Percentiles rank a stretch among this genome's conserved stretches.
These are phyloP conservation scores for Scaptomyza reducta DNA, from an alignment of 2,888 invertebrate genomes.

Conservation along the genomic window DNA sequence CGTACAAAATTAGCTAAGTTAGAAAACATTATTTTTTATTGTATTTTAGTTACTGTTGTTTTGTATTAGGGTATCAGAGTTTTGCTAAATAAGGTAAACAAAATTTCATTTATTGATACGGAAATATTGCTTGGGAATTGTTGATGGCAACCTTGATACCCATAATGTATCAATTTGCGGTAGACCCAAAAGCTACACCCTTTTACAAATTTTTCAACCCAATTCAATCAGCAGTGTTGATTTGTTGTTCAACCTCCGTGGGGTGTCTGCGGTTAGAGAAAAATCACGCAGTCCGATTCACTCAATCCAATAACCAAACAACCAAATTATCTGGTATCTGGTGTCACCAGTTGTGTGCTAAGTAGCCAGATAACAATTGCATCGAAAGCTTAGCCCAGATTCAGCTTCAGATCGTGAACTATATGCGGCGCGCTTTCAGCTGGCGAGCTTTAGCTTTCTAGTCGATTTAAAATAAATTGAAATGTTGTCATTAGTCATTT, in stretches of 20 bases:
- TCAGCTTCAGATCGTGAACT: slow-evolving; percentile 59
- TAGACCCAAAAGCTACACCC: background rate
- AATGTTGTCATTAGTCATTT: background rate
- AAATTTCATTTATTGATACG: slow-evolving; percentile 27
- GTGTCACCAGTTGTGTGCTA: slow-evolving; percentile 34
- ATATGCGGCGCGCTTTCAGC: slow-evolving; percentile 38
- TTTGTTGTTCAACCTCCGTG: slow-evolving; percentile 21
- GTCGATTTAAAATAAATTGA: slow-evolving; percentile 43
- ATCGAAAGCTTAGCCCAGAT: slow-evolving; percentile 34
- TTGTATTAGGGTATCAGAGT: slow-evolving; percentile 6
- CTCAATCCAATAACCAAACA: slow-evolving; percentile 37
- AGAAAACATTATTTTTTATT: background rate
- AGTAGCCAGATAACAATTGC: slow-evolving; percentile 22
- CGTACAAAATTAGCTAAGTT: background rate
- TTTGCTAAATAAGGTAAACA: background rate
- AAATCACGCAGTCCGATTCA: slow-evolving; percentile 25
- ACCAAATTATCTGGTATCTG: slow-evolving; percentile 31
- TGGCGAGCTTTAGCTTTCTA: slow-evolving; percentile 23
- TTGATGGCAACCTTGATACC: slow-evolving; percentile 32
- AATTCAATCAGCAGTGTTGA: slow-evolving; percentile 35
- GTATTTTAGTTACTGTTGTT: too few species aligned
- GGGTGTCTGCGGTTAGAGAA: slow-evolving; percentile 38
- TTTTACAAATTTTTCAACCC: slow-evolving; percentile 2
- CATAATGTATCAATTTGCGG: slow-evolving; percentile 25
- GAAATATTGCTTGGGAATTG: slow-evolving; percentile 20